Percentiles rank a stretch among this genome's conserved stretches.
Conservation (phyloP, 2,113 vertebrate species). For the Daboia siamensis region DNA sequence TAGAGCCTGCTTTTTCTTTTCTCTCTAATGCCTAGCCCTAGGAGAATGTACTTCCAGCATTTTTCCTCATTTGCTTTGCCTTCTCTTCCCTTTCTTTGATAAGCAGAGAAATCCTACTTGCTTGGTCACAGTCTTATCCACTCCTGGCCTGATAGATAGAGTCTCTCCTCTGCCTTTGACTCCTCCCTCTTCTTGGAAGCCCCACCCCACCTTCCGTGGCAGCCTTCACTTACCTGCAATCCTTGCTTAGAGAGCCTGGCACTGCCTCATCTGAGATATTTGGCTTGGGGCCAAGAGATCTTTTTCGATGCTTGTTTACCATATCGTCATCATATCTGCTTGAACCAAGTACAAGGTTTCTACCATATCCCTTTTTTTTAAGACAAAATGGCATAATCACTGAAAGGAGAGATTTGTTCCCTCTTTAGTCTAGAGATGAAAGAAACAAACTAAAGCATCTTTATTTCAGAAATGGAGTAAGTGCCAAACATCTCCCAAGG, state of each 20-base stretch:
- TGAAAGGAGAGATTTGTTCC: neutral
- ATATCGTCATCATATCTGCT: neutral
- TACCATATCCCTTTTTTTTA: neutral
- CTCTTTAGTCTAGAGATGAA: neutral
- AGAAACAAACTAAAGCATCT: neutral
- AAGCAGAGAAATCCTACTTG: too few relatives aligned
- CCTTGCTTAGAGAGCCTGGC: too few relatives aligned
- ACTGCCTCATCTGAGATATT: too few relatives aligned
- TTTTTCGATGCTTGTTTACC: neutral
- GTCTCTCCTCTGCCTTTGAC: neutral
- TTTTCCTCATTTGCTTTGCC: too few relatives aligned
- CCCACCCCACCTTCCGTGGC: too few relatives aligned
- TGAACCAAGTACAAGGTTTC: neutral
- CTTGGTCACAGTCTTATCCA: too few relatives aligned
- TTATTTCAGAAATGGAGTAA: conserved; percentile 29
- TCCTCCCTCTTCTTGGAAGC: neutral
- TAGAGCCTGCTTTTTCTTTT: too few relatives aligned
- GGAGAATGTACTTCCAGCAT: too few relatives aligned
- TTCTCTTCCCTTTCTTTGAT: too few relatives aligned
- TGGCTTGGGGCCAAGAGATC: neutral
- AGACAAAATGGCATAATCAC: neutral
- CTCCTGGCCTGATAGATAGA: neutral
- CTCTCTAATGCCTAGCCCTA: too few relatives aligned
- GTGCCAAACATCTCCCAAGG: conserved; percentile 32
- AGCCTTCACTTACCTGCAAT: too few relatives aligned